Base-by-base conservation (phyloP, 2,888 invertebrate genomes). In the Ichneumoninae sp. region DNA sequence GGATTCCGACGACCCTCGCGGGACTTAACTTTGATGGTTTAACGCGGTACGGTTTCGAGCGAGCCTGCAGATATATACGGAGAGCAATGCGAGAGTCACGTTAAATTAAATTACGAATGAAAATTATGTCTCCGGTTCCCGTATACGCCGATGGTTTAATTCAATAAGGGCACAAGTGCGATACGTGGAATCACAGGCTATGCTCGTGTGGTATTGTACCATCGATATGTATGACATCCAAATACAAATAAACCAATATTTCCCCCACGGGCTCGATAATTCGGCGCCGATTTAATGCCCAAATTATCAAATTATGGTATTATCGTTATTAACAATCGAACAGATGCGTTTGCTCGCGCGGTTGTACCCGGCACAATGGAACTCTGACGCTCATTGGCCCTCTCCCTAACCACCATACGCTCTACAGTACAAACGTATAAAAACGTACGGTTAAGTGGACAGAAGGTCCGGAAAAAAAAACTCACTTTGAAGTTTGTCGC, bases 21-120 rank as follows among this genome's bases (percentile, higher is more conserved):
- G 70, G 84, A 81, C 19, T 81, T 33, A 74, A 81, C 74, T 74
- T 74, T 74, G 54, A 69, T 81, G 81, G 66, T 83, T 81, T 50
- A 81, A 63, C 54, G 74, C 52, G 54, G 57, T 84, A 78, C 74
- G 69, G 8, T 30, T 60, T 16, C 44, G 4, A 47, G 70, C 44
- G 73, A 69, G 13, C 60, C n/a, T 16, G 63, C 50, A 30, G 78
- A 65, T 33, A 76, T 71, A 74, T 75, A 70, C 40, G 69, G 57
- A 74, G 69, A 74, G 69, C 54, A 81, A 69, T 65, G 68, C 22
- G 33, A 16, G 57, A 69, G 66, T 74, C 50, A 16, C 50, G 65
- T 73, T 74, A 70, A 84, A 84, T 84, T 84, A 78, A 78, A 81
- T 84, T 84, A 84, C 73, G 33, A 77, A 73, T 40, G 73, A 74